phyloP scores from a whole-genome alignment of 1,140 invertebrate species.

The Drosophila bocqueti region DNA sequence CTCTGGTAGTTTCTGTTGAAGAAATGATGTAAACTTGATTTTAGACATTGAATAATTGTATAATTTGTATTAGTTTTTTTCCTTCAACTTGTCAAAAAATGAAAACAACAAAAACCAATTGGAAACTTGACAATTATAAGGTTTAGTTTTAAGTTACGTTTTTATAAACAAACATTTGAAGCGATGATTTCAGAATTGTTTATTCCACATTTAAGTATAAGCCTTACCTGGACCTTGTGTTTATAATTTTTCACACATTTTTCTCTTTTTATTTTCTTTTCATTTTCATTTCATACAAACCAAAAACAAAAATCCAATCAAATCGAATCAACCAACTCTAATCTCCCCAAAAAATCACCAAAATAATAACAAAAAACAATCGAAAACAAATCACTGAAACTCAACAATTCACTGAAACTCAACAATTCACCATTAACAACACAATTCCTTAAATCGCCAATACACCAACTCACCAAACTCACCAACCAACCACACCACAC shows the following conservation, averaged over 20 bases:
- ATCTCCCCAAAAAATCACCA: slow-evolving; percentile 22
- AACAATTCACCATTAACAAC: slow-evolving; percentile 16
- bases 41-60: slow-evolving; percentile 44
- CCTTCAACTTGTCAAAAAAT: slow-evolving; percentile 50
- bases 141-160: slow-evolving; percentile 42
- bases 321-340: slow-evolving; percentile 45
- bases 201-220: slow-evolving; percentile 43
- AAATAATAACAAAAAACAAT: slow-evolving; percentile 19
- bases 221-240: slow-evolving; percentile 44
- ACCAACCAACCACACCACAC: slow-evolving; percentile 22
- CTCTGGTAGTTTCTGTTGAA: slow-evolving; percentile 35
- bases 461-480: not conserved
- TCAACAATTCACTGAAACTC: slow-evolving; percentile 1
- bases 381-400: slow-evolving; percentile 6
- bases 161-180: slow-evolving; percentile 37
- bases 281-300: slow-evolving; percentile 81
- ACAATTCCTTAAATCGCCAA: not conserved
- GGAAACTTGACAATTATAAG: slow-evolving; percentile 13
- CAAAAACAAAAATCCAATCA: slow-evolving; percentile 44
- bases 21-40: slow-evolving; percentile 44
- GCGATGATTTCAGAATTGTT: slow-evolving; percentile 29
- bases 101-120: slow-evolving; percentile 4
- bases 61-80: slow-evolving; percentile 44
- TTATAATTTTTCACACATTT: slow-evolving; percentile 79
- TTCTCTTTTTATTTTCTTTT: slow-evolving; percentile 80